Percentiles rank a stretch among this genome's conserved stretches.
Conservation (phyloP, 2,888 invertebrate species). For the Exocentrus adspersus region DNA sequence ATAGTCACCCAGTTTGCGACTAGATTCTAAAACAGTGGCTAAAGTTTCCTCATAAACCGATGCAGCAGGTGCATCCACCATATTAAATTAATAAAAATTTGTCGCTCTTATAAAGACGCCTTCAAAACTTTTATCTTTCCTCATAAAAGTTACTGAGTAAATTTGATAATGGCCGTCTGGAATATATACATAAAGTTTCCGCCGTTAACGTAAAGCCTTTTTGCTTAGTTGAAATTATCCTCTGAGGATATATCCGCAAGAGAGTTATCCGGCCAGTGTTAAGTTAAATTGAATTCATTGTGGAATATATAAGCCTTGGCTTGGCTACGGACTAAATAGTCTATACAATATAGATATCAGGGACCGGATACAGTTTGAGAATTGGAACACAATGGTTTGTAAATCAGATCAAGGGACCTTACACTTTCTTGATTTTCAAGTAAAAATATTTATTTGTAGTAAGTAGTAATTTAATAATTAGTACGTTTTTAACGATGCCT, state of each 20-base stretch:
- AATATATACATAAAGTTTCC: slow-evolving; percentile 11
- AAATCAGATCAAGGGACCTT: no score
- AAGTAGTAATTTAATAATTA: no score
- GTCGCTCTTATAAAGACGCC: slow-evolving; percentile 7
- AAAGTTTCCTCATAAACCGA: slow-evolving; percentile 13
- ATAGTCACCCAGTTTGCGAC: slow-evolving; percentile 10
- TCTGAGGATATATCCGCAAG: slow-evolving; percentile 13
- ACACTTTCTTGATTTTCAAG: no score
- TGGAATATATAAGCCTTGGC: background rate
- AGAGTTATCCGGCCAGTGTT: slow-evolving; percentile 18
- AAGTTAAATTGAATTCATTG: slow-evolving; percentile 24
- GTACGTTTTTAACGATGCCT: no score
- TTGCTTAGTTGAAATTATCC: slow-evolving; percentile 12
- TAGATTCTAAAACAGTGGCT: slow-evolving; percentile 6
- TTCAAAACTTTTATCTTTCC: slow-evolving; percentile 10
- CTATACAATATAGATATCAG: no score
- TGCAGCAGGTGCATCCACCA: slow-evolving; percentile 22
- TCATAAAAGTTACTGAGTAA: slow-evolving; percentile 15
- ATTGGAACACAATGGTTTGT: no score
- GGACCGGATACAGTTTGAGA: no score
- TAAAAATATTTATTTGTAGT: no score
- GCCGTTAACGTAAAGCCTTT: slow-evolving; percentile 15
- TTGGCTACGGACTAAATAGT: no score
- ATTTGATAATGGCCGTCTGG: slow-evolving; percentile 15
- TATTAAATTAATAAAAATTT: slow-evolving; percentile 25